These are phyloP conservation scores for Urosaurus nigricauda DNA, from an alignment of 2,797 vertebrate genomes.

Conservation along the genomic window DNA sequence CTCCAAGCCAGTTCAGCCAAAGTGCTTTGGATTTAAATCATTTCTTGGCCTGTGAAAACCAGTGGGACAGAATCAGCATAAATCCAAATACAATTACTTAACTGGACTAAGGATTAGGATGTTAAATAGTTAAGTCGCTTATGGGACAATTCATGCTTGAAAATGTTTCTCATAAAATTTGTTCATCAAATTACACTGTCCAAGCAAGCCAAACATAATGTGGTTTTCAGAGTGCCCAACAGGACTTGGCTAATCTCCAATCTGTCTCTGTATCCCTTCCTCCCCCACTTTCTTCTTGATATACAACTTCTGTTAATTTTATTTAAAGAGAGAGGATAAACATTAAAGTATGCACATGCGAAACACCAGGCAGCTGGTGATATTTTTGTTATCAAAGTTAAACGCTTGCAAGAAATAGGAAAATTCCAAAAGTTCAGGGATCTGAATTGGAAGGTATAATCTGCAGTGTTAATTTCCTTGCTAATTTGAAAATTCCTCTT, in stretches of 20 bases:
- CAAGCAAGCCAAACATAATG: conserved; percentile 35
- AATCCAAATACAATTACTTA: conserved; percentile 34
- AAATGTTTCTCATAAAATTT: conserved; percentile 45
- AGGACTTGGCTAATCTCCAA: conserved; percentile 38
- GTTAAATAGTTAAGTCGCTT: conserved; percentile 30
- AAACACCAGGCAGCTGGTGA: conserved; percentile 16
- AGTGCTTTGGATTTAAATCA: conserved; percentile 30
- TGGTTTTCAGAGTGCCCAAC: conserved; percentile 18
- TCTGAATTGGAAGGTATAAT: conserved; percentile 28
- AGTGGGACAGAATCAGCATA: conserved; percentile 28
- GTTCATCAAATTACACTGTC: conserved; percentile 17
- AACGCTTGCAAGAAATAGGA: background rate
- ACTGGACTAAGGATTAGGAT: conserved; percentile 17
- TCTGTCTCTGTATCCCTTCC: background rate
- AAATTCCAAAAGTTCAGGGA: conserved; percentile 9
- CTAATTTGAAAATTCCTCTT: conserved; percentile 31
- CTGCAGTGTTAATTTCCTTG: conserved; percentile 17
- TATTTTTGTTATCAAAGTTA: conserved; percentile 13
- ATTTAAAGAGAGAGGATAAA: conserved; percentile 29
- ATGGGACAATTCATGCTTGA: conserved; percentile 33
- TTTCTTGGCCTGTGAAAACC: conserved; percentile 12
- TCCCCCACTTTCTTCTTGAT: conserved; percentile 18
- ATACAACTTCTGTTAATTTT: conserved; percentile 26
- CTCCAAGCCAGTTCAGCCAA: conserved; percentile 20
- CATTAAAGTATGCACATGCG: background rate